Conservation (phyloP, 2,888 invertebrate genomes). For the Sycophila texana region DNA sequence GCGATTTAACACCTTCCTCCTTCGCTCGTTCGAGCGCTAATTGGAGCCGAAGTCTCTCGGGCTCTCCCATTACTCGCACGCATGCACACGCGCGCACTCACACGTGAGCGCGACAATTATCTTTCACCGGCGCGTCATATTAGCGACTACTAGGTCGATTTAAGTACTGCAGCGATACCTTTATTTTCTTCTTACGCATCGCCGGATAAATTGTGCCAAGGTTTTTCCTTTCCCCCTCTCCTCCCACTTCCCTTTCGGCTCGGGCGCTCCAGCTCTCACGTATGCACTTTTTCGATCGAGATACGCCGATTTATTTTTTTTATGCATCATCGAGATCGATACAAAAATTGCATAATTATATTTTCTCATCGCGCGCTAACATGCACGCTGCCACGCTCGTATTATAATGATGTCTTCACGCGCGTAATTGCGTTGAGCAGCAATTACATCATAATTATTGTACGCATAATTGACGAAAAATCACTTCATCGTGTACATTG, state of each 20-base stretch:
- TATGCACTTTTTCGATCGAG: conserved; percentile 10
- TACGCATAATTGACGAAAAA: no score
- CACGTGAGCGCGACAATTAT: conserved; percentile 27
- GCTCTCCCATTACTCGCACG: conserved; percentile 1
- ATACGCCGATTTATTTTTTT: not conserved
- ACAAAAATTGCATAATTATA: not conserved
- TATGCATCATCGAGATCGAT: not conserved
- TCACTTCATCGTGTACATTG: no score
- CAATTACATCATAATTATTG: no score
- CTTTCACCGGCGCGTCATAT: conserved; percentile 26
- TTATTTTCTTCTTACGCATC: conserved; percentile 40
- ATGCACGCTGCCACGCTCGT: not conserved
- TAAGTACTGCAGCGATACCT: conserved; percentile 37
- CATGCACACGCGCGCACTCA: no score
- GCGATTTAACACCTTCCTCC: conserved; percentile 36
- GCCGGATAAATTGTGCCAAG: conserved; percentile 49
- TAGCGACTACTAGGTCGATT: conserved; percentile 41
- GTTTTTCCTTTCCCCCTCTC: not conserved
- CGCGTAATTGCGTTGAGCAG: not conserved
- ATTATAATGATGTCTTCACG: not conserved
- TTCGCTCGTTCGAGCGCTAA: conserved; percentile 39
- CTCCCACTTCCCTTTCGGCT: not conserved
- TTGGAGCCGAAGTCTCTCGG: conserved; percentile 44
- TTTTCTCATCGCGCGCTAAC: not conserved
- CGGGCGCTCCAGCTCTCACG: not conserved